phyloP scores from a whole-genome alignment of 2,113 vertebrate species.

The Gnathonemus longibarbis region DNA sequence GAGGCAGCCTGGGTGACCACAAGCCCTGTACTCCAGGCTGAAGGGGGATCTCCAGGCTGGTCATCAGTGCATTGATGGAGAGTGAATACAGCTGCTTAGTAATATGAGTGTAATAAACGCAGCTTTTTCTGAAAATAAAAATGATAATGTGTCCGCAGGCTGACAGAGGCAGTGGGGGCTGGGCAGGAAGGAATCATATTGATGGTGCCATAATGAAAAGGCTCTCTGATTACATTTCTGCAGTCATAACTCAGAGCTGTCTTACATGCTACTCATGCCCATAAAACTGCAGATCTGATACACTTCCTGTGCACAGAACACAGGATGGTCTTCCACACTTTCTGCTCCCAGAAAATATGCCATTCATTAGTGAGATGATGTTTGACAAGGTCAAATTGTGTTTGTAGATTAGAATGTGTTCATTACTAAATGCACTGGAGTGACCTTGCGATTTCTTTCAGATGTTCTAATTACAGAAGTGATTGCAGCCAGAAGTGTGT shows the following conservation, averaged over 20 bases:
- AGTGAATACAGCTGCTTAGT: neutral
- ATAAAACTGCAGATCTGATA: neutral
- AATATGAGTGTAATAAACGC: neutral
- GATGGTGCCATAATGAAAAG: neutral
- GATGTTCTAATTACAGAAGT: conserved; percentile 59
- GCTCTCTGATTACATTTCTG: neutral
- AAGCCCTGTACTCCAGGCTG: neutral
- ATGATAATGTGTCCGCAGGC: neutral
- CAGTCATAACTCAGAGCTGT: neutral
- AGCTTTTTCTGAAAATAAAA: neutral
- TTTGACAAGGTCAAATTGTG: neutral
- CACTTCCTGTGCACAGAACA: neutral
- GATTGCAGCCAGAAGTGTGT: conserved; percentile 47
- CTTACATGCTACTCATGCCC: neutral
- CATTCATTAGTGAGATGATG: neutral
- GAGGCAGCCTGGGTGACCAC: neutral
- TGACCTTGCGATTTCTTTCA: conserved; percentile 59
- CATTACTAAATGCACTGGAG: conserved; percentile 34
- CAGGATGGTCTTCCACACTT: neutral
- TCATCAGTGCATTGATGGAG: neutral
- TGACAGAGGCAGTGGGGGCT: neutral
- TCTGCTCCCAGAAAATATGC: neutral
- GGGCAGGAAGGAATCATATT: neutral
- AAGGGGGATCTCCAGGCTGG: neutral
- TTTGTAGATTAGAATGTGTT: conserved; percentile 43